phyloP scores from a whole-genome alignment of 2,113 vertebrate species.

The Callopanchax toddi region DNA sequence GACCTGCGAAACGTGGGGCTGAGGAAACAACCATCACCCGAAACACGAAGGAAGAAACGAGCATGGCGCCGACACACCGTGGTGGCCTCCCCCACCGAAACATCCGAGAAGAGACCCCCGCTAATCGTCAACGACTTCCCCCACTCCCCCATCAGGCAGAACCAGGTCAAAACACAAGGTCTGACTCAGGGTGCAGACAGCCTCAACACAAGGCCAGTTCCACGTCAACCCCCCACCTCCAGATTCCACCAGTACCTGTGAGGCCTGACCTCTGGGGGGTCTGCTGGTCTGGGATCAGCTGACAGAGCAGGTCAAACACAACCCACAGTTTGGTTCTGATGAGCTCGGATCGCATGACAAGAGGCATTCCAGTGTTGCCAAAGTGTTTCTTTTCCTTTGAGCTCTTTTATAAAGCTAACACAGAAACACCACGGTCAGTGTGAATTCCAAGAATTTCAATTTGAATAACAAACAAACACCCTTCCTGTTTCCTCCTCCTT shows the following conservation, averaged over 20 bases:
- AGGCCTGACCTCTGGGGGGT: conserved; percentile 14
- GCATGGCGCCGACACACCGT: conserved; percentile 94
- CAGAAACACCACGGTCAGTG: conserved; percentile 34
- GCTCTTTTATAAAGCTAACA: conserved; percentile 53
- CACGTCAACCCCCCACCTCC: conserved; percentile 72
- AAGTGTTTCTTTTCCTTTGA: conserved; percentile 64
- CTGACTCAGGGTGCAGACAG: conserved; percentile 35
- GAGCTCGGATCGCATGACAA: conserved; percentile 56
- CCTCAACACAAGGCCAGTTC: conserved; percentile 34
- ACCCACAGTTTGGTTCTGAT: conserved; percentile 22
- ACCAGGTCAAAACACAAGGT: conserved; percentile 62
- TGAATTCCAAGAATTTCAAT: conserved; percentile 59
- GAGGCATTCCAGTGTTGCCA: conserved; percentile 70
- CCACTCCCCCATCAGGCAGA: conserved; percentile 31
- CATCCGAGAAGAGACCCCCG: conserved; percentile 46
- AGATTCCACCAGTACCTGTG: conserved; percentile 84
- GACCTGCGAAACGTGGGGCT: conserved; percentile 85
- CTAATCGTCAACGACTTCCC: conserved; percentile 41
- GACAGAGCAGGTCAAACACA: conserved; percentile 22
- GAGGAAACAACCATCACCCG: conserved; percentile 87
- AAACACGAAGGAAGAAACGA: conserved; percentile 87
- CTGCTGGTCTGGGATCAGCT: no score
- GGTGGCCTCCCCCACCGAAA: conserved; percentile 80
- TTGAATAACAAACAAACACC: conserved; percentile 14
- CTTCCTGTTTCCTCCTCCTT: conserved; percentile 4